Evolutionary conservation across 64 coral and sea anemone species (phyloP), one percentile per base, ranked within the genome.

Genomic region (Hydrozoanthus tunicans): DNA sequence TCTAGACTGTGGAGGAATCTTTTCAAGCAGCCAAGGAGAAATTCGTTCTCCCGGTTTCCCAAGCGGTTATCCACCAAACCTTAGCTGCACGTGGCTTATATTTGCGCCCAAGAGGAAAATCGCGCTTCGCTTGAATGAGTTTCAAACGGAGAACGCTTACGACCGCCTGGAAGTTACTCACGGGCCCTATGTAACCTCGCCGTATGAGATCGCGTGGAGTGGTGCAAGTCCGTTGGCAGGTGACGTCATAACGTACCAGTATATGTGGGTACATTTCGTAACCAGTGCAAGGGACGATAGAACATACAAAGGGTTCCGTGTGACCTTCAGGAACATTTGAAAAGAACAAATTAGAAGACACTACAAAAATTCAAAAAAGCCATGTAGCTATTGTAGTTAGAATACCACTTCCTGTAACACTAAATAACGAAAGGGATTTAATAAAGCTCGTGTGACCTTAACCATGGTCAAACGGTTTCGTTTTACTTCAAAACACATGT

Each of bases 221-320:
- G 97, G 97, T 70, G 86, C 91, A 56, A 93, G 92, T 82, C 89
- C 94, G 25, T 86, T 95, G 6, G 81, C 89, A 63, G 97, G 97
- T 86, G 72, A 89, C 51, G 90, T 99, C 72, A 89, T 95, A 4
- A 90, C 94, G 7, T 66, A 64, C 51, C 61, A 96, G 61, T 99
- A 94, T 79, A 99, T 99, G 97, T 99, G 94, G 91, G 14, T 99
- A 60, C 89, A 93, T 82, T 99, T 99, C 32, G 77, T 93, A 4
- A 93, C 91, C 20, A 99, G 90, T 85, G 91, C 94, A 0, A 86
- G 90, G 86, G 86, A 99, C 58, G 92, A 99, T 51, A 71, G 92
- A 17, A 64, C n/a, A 3, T 99, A 95, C 90, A 93, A 95, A 57
- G 97, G 97, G 6, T 99, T 99, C 69, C 76, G 92, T 7, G 97